Percentiles rank a stretch among this genome's conserved stretches.
Conservation (phyloP, 1,140 invertebrate species). For the Paraescarpia echinospica region DNA sequence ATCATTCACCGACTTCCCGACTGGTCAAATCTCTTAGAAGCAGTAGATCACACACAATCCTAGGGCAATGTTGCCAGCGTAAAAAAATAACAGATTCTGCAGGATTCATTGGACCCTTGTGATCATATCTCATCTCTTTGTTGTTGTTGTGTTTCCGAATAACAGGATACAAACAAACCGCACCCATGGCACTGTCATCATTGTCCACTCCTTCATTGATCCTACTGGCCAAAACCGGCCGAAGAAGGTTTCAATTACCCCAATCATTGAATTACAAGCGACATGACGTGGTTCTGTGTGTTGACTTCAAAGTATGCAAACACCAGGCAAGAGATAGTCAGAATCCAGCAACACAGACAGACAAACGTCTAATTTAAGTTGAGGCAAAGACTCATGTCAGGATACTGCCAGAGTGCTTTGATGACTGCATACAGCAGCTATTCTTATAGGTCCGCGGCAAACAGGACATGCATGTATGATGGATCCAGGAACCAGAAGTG, state of each 20-base stretch:
- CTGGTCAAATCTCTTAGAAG: neutral
- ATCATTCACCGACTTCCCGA: neutral
- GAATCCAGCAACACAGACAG: neutral
- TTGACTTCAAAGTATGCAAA: neutral
- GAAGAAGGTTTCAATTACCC: neutral
- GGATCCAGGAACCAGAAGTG: slow-evolving; percentile 1
- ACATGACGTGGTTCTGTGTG: neutral
- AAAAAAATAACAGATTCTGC: neutral
- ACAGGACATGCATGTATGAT: neutral
- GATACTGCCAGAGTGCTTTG: neutral
- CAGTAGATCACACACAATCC: neutral
- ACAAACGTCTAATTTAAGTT: neutral
- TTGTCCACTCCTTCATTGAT: neutral
- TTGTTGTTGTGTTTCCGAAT: neutral
- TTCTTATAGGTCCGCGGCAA: neutral
- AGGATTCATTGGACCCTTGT: neutral
- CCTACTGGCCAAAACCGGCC: neutral
- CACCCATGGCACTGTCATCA: neutral
- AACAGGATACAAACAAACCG: neutral
- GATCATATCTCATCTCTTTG: neutral
- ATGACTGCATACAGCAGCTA: neutral
- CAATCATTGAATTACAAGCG: neutral
- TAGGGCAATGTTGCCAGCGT: neutral
- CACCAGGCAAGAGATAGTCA: neutral
- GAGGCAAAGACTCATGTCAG: neutral